Evolutionary conservation across 2,113 vertebrate genomes (phyloP), one percentile per base, ranked within the genome.

Genomic region (Heptranchias perlo): DNA sequence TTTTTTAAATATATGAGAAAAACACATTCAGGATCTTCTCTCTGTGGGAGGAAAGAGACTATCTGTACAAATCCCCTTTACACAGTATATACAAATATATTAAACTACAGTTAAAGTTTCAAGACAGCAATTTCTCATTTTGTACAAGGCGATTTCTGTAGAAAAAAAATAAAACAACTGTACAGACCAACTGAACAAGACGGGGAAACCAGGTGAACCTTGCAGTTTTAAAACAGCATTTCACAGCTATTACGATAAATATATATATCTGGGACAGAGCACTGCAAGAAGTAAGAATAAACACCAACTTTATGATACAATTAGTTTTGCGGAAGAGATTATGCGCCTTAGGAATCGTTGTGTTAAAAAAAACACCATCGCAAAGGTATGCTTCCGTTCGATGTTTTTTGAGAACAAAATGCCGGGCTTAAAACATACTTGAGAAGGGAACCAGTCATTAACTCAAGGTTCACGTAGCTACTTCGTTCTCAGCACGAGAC

Each of bases 281-380:
- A 98, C 98, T 98, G 99, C 98, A 99, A 98, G 98, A 99, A 99
- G 99, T 98, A 99, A 98, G 98, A 99, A 99, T 99, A 98, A 98
- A 99, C 28, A 64, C 62, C 1, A 97, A 98, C 98, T 99, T 98
- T 99, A 98, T 98, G 98, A 98, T 99, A 99, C 98, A 99, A 98
- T 98, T 98, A 98, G 98, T 98, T 69, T 14, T 95, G 23, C 11
- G 97, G 98, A 98, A 98, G 98, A 98, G 98, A 98, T 91, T 98
- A 98, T 99, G 98, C 97, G 98, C 98, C 98, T 98, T 97, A 98
- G 97, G 98, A 98, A 97, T 96, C 97, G 98, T 98, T 98, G 98
- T 98, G 98, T 99, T 2, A 47, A 84, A 84, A 84, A 98, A 98
- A 99, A 98, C 98, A 98, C 97, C 97, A 98, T 98, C 97, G 97